A percentile compares a stretch with the other conserved stretches of the same genome.
Evolutionary conservation across 30 jellyfish, hydroid and myxozoan species (phyloP).

Genomic region (Pelagia noctiluca): DNA sequence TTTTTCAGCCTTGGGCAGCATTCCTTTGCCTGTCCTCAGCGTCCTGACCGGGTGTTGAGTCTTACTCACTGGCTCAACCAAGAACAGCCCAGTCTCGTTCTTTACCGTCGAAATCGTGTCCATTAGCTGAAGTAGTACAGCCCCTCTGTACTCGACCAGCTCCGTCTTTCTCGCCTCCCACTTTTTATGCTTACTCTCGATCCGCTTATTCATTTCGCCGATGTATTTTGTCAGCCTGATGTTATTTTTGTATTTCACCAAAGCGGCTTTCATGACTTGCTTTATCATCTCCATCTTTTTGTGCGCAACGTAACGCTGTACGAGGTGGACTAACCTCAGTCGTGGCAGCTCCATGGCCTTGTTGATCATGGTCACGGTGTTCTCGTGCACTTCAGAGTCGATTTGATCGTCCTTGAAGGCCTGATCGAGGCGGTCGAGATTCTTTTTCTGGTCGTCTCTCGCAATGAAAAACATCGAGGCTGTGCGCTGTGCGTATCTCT

Average conservation of each 20-base stretch:
- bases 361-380: conserved; percentile 44
- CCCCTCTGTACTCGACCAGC: conserved; percentile 52
- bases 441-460: conserved; percentile 44
- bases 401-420: conserved; percentile 60
- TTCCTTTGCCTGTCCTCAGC: neutral
- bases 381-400: conserved; percentile 62
- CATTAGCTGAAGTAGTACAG: conserved; percentile 39
- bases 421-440: conserved; percentile 50
- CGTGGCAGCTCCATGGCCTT: conserved; percentile 75
- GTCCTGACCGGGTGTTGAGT: neutral
- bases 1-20: neutral
- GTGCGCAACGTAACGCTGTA: conserved; percentile 71
- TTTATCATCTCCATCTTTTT: conserved; percentile 38
- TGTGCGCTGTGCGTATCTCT: conserved; percentile 11
- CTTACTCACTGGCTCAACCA: conserved; percentile 51
- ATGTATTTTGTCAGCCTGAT: conserved; percentile 52
- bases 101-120: conserved; percentile 45
- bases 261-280: conserved; percentile 47
- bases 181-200: conserved; percentile 36
- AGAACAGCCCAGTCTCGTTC: conserved; percentile 70
- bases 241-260: conserved; percentile 64
- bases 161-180: conserved; percentile 72
- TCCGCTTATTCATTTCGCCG: conserved; percentile 49
- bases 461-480: conserved; percentile 56
- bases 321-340: conserved; percentile 73